Base-by-base conservation (phyloP, 2,113 vertebrate genomes). In the Fregata magnificens region DNA sequence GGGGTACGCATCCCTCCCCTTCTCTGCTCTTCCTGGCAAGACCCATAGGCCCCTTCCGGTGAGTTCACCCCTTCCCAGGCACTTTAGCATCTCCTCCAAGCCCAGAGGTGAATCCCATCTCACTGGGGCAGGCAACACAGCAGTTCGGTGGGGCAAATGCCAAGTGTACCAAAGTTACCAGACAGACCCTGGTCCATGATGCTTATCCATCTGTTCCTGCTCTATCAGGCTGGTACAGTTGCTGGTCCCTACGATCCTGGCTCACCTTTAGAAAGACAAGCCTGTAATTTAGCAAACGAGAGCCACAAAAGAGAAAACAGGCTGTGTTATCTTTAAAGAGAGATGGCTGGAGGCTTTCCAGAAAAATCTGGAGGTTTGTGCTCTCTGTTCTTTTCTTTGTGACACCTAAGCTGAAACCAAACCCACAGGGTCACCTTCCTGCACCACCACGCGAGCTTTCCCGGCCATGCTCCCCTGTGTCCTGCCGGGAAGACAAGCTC, bases 401-500 rank as follows among this genome's bases (percentile, higher is more conserved):
- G 8, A 49, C 28, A 47, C 19, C 36, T 1, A 3, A 71, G 31
- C 52, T 36, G 58, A 80, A 34, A 22, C 8, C 53, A 94, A 81
- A 65, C 11, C n/a, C 59, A 16, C 0, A 1, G 28, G 18, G 28
- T 24, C 11, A 2, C 8, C 14, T 78, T 58, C 36, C 29, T 65
- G 78, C 59, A 44, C 10, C 34, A n/a, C 77, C 47, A 19, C 5
- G 2, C 0, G 1, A 93, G 20, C 36, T 89, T 47, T 79, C 22
- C 55, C 14, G 2, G 55, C 21, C 1, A 0, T 40, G 44, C 11
- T 55, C 2, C 15, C 3, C 20, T 0, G 1, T 21, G 45, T 10
- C 28, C 2, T 26, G 25, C 26, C 4, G 4, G 36, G 22, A 52
- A 32, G 13, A n/a, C 17, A n/a, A 81, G 13, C 55, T 61, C 29